These are phyloP conservation scores for Troides helena DNA, from an alignment of 2,888 invertebrate genomes.

Conservation along the genomic window DNA sequence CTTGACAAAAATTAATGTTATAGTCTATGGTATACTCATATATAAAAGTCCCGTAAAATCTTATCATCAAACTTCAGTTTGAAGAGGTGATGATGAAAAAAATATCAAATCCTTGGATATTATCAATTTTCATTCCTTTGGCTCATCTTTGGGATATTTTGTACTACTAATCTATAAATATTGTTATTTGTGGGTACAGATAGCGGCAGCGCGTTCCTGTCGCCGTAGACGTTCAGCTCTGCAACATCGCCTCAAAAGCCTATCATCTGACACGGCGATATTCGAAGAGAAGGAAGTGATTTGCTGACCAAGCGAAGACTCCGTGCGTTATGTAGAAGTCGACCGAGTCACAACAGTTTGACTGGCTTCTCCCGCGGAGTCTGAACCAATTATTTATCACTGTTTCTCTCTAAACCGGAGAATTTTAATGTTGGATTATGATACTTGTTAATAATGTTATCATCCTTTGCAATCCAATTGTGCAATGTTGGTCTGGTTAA, in stretches of 20 bases:
- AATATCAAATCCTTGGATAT: too few species aligned
- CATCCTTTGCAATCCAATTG: conserved; percentile 1
- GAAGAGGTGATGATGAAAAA: too few species aligned
- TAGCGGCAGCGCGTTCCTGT: conserved; percentile 77
- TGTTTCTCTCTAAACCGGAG: conserved; percentile 31
- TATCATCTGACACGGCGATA: conserved; percentile 90
- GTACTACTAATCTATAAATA: background rate
- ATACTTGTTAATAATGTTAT: conserved; percentile 26
- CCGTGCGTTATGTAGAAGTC: conserved; percentile 94
- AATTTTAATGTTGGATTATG: conserved; percentile 28
- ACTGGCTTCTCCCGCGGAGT: conserved; percentile 77
- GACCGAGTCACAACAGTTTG: conserved; percentile 95
- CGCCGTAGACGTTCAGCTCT: conserved; percentile 87
- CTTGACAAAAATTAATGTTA: too few species aligned
- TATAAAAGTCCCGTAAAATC: too few species aligned
- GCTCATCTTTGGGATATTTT: too few species aligned
- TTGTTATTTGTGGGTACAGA: conserved; percentile 41
- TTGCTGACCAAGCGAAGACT: conserved; percentile 98
- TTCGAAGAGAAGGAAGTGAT: conserved; percentile 93
- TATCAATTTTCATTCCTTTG: too few species aligned
- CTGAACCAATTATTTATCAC: conserved; percentile 38
- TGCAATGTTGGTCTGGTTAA: conserved; percentile 3
- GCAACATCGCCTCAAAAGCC: conserved; percentile 88
- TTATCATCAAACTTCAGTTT: too few species aligned
- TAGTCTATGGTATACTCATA: too few species aligned